Base-by-base conservation (phyloP, 2,888 invertebrate genomes). In the Patella caerulea region DNA sequence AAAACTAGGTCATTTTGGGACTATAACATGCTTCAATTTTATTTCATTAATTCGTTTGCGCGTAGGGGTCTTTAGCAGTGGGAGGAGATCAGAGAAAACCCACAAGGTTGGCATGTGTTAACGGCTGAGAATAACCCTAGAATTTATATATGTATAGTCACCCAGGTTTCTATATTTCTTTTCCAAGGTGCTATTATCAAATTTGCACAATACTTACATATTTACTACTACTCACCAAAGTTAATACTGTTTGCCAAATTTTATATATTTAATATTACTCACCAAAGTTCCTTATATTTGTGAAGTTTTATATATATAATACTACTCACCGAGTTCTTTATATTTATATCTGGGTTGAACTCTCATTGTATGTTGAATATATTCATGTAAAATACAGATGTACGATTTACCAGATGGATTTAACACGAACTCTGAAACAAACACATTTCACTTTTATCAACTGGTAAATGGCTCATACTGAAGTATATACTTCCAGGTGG, bases 381-480 rank as follows among this genome's bases (percentile, higher is more conserved):
- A 99, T 92, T 99, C 99, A 92, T 99, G 99, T 85, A 99, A 94
- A 89, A 99, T 97, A 85, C 98, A 97, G 12, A 99, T 96, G 65
- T 96, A 96, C 89, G 97, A 97, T 92, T 98, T 97, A 1, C 98
- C 98, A 90, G 96, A 96, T 80, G 98, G 98, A 93, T 99, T 99
- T 95, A 99, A 96, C 82, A 98, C 96, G 96, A 98, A 98, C 91
- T 98, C 97, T 89, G 95, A 69, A 86, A 87, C 55, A 71, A 29
- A 29, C 29, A 71, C 3, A 29, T 29, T 29, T 29, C 29, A 29
- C 2, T 29, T 29, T 29, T 9, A 80, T 17, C 15, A 59, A 59
- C 17, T 59, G 19, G 19, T 5, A 19, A 5, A 11, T 19, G n/a
- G 24, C 3, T 2, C 24, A 19, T 65, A 14, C 1, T 65, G 3